Base-by-base conservation (phyloP, 2,113 vertebrate genomes). In the Otis tarda region DNA sequence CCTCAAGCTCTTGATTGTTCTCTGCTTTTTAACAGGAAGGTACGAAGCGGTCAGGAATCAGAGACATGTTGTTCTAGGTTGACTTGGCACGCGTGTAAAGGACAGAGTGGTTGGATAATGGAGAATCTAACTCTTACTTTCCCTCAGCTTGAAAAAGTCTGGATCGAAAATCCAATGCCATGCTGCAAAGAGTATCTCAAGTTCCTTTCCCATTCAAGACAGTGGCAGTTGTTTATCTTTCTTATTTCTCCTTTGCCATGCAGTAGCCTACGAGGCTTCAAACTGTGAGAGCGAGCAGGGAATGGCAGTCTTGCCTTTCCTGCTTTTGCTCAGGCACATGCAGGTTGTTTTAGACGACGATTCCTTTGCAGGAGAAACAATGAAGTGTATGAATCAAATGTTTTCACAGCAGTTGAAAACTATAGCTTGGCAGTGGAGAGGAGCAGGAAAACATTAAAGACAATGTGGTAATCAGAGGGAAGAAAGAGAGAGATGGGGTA, bases 281-380 rank as follows among this genome's bases (percentile, higher is more conserved):
- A 67, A 53, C 27, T 52, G 94, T 31, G 90, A 64, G 73, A 53
- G 43, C 0, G 27, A 81, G 88, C 69, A 56, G 55, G 57, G 90
- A 81, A 77, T 10, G 60, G 21, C 80, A 84, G 60, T 16, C 64
- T 78, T 39, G 10, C 75, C 68, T 63, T 43, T 61, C 13, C 64
- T 67, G 79, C 83, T 49, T 88, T 83, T 76, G n/a, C 83, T 82
- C 49, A 33, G 65, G 57, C 69, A 84, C 31, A 53, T 27, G 49
- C 76, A 69, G 61, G 77, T 89, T 86, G 18, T 91, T 89, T 79
- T 25, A 56, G 37, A 63, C 0, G 4, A 63, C 3, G 24, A 90
- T 64, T 74, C 60, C 65, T 93, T 92, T 83, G 80, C 89, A 82
- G 70, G 52, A 94, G 74, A 71, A 82, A 81, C 82, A 86, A 92